phyloP scores from a whole-genome alignment of 2,888 invertebrate genomes.

The Ashinkailepas kermadecensis region DNA sequence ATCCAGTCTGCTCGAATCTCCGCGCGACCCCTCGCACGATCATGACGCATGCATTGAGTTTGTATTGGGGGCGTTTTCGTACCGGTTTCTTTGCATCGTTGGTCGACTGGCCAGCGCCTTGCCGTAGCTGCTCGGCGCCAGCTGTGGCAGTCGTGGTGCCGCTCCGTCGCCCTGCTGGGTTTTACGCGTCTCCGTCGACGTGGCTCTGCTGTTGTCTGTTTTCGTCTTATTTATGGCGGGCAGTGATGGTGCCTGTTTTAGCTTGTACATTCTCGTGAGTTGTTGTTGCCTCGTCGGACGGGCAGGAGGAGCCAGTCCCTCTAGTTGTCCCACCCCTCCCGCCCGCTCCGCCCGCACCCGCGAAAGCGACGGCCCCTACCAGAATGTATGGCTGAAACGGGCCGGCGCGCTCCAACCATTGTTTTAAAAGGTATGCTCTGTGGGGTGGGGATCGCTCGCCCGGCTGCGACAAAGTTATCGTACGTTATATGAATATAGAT shows the following conservation, averaged over 20 bases:
- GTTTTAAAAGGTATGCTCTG: background rate
- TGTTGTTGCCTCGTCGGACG: background rate
- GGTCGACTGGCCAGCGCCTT: background rate
- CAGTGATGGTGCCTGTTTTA: background rate
- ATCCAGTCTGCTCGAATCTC: too few species aligned
- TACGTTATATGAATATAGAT: background rate
- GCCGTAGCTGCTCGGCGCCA: background rate
- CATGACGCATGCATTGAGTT: background rate
- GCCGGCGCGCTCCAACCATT: background rate
- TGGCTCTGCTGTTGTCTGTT: background rate
- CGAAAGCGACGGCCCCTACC: background rate
- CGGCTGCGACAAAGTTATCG: background rate
- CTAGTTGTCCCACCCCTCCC: background rate
- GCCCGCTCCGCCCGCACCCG: background rate
- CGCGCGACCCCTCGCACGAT: too few species aligned
- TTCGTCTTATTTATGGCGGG: background rate
- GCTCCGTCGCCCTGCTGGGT: background rate
- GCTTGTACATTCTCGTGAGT: constrained; percentile 5
- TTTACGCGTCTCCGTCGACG: background rate
- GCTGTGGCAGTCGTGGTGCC: background rate
- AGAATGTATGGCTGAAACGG: constrained; percentile 11
- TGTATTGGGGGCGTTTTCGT: background rate
- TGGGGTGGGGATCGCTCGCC: background rate
- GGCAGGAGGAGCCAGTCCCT: background rate
- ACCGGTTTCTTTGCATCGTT: background rate